These are phyloP conservation scores for Heliconius melpomene DNA, from an alignment of 1,140 invertebrate species.

Conservation along the genomic window DNA sequence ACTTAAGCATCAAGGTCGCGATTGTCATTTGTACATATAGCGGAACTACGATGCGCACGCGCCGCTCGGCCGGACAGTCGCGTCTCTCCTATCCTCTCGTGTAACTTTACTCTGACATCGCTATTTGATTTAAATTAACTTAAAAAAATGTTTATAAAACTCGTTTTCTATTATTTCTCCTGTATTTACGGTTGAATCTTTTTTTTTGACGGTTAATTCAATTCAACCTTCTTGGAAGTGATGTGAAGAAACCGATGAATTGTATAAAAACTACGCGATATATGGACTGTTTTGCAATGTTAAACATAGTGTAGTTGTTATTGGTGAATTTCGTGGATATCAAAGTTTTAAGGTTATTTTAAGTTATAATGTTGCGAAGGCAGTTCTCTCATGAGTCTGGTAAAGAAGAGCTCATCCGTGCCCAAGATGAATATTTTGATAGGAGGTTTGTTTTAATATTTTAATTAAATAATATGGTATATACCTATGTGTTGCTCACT, in stretches of 20 bases:
- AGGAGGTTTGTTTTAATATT: conserved; percentile 54
- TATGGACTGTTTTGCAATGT: conserved; percentile 31
- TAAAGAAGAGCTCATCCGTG: conserved; percentile 57
- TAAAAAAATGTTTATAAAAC: background rate
- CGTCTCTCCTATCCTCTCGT: conserved; percentile 8
- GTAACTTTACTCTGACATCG: background rate
- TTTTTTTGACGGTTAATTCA: conserved; percentile 27
- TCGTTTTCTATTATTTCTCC: background rate
- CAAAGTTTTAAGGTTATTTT: conserved; percentile 18
- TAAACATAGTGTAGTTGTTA: conserved; percentile 3
- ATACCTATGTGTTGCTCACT: too few relatives aligned
- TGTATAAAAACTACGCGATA: conserved; percentile 28
- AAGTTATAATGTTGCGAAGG: conserved; percentile 58
- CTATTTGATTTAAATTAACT: background rate
- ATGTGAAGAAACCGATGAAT: conserved; percentile 16
- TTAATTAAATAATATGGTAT: background rate
- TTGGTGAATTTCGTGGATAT: conserved; percentile 6
- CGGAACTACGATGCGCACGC: conserved; percentile 40
- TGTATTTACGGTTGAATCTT: background rate
- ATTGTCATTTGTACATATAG: conserved; percentile 37
- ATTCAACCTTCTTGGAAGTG: conserved; percentile 35
- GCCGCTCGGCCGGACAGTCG: conserved; percentile 24
- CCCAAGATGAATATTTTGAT: conserved; percentile 64
- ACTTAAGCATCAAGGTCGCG: conserved; percentile 53
- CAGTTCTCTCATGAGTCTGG: conserved; percentile 73